Base-by-base conservation (phyloP, 2,113 vertebrate species). In the Oreochromis aureus region DNA sequence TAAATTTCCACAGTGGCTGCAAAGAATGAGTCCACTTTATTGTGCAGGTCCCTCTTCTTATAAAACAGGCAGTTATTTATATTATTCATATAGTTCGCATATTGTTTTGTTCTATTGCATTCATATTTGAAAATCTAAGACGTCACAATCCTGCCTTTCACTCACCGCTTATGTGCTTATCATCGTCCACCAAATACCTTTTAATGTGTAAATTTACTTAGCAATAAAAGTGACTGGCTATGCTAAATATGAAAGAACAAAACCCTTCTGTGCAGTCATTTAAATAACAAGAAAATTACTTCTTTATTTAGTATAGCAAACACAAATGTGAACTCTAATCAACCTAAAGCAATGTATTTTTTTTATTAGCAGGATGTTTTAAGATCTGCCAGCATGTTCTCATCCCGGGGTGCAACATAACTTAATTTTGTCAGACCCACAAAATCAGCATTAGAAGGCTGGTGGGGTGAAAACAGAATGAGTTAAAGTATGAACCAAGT, bases 401-500 rank as follows among this genome's bases (percentile, higher is more conserved):
- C 41, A 48, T 76, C 24, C 22, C 1, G 3, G 0, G 39, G n/a
- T 41, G 36, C 36, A 69, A 69, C n/a, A 2, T 41, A 41, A 69
- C 1, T 69, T 24, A 41, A 69, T 22, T 4, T 9, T 24, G 36
- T 41, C 3, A 41, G 0, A 69, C 12, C 36, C 12, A 69, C n/a
- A 41, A 69, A 69, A 24, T 15, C 36, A 41, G 0, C 34, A 24
- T 41, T 0, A 69, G 63, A 24, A 69, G 36, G 36, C 13, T 41
- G 63, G 36, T 41, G 36, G 63, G 63, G 63, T 69, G 63, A 69
- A 69, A n/a, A 13, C 61, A 39, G 19, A 3, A 69, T 69, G 34
- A 22, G 34, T 39, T 66, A 66, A 8, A 39, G 34, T 22, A 69
- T 10, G 15, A 69, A 69, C 0, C 19, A 69, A 69, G 34, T 39